Conservation (phyloP, 2,113 vertebrate species). For the Eulemur macaco region DNA sequence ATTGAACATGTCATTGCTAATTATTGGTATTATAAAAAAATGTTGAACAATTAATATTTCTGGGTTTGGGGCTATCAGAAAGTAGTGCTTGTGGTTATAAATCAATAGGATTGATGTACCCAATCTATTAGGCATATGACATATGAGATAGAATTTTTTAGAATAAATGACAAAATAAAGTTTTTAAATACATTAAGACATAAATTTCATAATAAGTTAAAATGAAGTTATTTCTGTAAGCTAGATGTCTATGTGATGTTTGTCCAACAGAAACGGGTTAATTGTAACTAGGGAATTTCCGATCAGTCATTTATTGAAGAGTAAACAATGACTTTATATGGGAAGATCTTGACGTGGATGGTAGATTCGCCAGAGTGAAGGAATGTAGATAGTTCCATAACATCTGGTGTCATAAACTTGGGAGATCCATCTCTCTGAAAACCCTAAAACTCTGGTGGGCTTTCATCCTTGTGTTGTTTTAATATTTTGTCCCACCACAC, state of each 20-base stretch:
- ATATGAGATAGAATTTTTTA: background rate
- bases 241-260: background rate
- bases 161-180: background rate
- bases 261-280: background rate
- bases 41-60: background rate
- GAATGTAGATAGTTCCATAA: background rate
- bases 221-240: background rate
- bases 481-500: background rate
- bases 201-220: background rate
- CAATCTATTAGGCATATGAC: background rate
- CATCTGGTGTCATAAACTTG: background rate
- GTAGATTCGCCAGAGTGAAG: background rate
- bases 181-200: background rate
- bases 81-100: background rate
- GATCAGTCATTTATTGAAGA: background rate
- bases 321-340: background rate
- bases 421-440: background rate
- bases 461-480: background rate
- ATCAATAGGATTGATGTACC: background rate
- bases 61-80: background rate
- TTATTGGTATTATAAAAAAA: background rate
- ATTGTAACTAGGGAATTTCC: background rate
- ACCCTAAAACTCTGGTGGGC: background rate
- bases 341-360: fast-evolving
- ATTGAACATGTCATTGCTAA: background rate